A percentile compares a stretch with the other conserved stretches of the same genome.
Evolutionary conservation across 2,113 vertebrate species (phyloP).

Genomic region (Leptobrachium leishanense): DNA sequence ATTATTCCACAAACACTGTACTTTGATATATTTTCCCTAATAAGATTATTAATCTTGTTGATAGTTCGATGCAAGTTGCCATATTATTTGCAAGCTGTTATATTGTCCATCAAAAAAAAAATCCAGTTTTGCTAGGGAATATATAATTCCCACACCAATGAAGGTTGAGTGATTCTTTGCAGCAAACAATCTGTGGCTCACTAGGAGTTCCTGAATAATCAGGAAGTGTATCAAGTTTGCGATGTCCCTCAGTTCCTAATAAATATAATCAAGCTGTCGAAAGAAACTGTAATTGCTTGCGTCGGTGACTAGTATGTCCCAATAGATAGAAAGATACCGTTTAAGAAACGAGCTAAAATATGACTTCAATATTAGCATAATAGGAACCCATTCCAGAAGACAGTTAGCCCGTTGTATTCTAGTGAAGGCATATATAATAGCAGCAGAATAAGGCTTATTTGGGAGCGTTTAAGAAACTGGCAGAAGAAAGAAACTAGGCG

Average conservation of each 20-base stretch:
- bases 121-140: not conserved
- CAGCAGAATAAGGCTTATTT: not conserved
- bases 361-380: not conserved
- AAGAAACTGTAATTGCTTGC: not conserved
- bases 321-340: not conserved
- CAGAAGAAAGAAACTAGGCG: not conserved
- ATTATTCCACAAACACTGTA: too few relatives aligned
- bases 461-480: not conserved
- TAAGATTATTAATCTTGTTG: too few relatives aligned
- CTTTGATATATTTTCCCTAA: too few relatives aligned
- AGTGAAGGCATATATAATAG: not conserved
- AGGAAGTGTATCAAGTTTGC: not conserved
- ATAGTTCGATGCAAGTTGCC: too few relatives aligned
- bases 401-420: not conserved
- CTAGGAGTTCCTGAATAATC: not conserved
- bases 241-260: conserved; percentile 1
- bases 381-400: not conserved
- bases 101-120: not conserved
- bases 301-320: not conserved
- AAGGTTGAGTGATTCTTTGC: not conserved
- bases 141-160: not conserved
- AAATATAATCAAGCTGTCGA: not conserved
- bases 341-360: not conserved
- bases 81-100: not conserved
- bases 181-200: not conserved